Conservation (phyloP, 2,797 vertebrate genomes). For the Notamacropus eugenii region DNA sequence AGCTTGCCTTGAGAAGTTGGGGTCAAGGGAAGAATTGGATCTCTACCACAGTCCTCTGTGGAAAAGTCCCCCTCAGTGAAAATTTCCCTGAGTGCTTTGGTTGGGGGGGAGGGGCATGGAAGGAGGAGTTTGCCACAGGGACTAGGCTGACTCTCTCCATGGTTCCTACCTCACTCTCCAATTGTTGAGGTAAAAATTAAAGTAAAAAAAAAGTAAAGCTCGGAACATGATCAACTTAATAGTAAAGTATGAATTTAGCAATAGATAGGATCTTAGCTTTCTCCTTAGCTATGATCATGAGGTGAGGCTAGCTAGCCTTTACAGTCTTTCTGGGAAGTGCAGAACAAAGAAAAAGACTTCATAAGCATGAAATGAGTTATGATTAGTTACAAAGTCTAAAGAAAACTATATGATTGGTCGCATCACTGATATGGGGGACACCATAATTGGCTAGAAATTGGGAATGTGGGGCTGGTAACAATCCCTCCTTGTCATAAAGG, state of each 20-base stretch:
- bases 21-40: too few species aligned
- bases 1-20: too few species aligned
- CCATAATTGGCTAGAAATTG: background rate
- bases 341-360: background rate
- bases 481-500: background rate
- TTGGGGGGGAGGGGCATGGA: too few species aligned
- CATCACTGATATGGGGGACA: background rate
- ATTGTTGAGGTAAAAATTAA: too few species aligned
- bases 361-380: background rate
- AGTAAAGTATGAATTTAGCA: too few species aligned
- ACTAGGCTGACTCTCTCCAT: too few species aligned
- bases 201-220: background rate
- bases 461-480: background rate
- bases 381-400: background rate
- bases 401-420: background rate
- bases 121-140: too few species aligned
- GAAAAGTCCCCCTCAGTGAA: too few species aligned
- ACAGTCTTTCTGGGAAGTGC: background rate
- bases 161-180: too few species aligned
- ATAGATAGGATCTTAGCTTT: background rate
- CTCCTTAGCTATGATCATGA: background rate
- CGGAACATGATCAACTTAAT: background rate
- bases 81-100: too few species aligned
- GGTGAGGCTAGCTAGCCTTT: background rate
- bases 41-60: too few species aligned